Conservation (phyloP, 2,888 invertebrate species). For the Thereva unica region DNA sequence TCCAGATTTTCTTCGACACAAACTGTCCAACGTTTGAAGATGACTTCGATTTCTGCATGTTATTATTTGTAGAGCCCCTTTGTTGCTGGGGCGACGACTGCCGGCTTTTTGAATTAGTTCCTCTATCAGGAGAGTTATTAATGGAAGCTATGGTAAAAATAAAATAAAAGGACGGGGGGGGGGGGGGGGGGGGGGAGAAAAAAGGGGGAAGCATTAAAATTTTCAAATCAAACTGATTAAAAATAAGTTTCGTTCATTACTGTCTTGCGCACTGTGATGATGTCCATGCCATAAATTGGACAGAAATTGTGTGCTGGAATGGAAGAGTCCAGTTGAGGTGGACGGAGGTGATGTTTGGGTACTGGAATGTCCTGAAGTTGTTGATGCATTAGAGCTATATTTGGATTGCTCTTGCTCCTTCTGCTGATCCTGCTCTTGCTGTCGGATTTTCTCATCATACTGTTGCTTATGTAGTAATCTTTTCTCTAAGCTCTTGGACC, state of each 20-base stretch:
- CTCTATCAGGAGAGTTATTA: constrained; percentile 33
- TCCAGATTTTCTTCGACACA: constrained; percentile 84
- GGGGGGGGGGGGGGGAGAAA: background rate
- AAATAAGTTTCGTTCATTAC: background rate
- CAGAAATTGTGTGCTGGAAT: constrained; percentile 65
- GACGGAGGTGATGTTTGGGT: constrained; percentile 58
- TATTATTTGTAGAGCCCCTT: constrained; percentile 47
- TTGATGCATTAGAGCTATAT: constrained; percentile 20
- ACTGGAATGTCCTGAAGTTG: constrained; percentile 47
- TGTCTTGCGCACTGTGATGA: constrained; percentile 43
- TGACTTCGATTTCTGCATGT: constrained; percentile 88
- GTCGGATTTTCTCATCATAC: constrained; percentile 46
- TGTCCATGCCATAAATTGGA: constrained; percentile 66
- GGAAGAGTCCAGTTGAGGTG: constrained; percentile 54
- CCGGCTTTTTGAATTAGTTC: constrained; percentile 29
- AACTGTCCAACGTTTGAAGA: constrained; percentile 85
- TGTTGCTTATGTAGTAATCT: constrained; percentile 48
- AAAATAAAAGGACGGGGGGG: constrained; percentile 8
- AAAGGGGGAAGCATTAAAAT: background rate
- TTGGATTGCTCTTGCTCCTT: constrained; percentile 50
- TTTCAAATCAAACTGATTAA: background rate
- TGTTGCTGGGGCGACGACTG: constrained; percentile 52
- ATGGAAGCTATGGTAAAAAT: background rate
- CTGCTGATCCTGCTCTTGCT: constrained; percentile 33
- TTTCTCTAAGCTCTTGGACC: constrained; percentile 49